These are phyloP conservation scores for Glyphotaelius pellucidus DNA, from an alignment of 2,888 invertebrate species.

Conservation along the genomic window DNA sequence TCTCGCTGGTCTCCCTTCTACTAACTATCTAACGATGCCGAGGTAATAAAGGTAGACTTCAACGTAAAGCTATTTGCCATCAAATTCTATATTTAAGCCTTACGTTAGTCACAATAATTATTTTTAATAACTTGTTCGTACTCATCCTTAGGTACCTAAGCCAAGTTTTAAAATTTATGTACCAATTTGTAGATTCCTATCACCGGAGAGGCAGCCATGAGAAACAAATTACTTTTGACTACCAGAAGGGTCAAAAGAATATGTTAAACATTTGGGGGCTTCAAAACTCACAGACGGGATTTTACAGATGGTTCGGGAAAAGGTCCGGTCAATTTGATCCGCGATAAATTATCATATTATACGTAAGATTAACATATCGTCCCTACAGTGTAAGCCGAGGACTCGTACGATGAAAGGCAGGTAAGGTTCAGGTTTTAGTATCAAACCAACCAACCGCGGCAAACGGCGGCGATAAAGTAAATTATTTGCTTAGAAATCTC, in stretches of 20 bases:
- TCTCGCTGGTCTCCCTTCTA: neutral
- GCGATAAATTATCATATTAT: constrained; percentile 57
- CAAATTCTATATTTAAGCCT: neutral
- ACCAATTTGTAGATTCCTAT: neutral
- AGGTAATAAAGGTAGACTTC: neutral
- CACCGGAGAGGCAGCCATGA: neutral
- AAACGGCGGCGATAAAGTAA: constrained; percentile 35
- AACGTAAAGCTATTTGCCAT: neutral
- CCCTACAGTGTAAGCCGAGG: constrained; percentile 41
- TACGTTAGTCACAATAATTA: neutral
- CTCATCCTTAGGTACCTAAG: neutral
- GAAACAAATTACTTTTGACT: constrained; percentile 17
- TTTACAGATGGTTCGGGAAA: constrained; percentile 20
- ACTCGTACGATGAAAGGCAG: constrained; percentile 30
- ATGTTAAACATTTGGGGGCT: constrained; percentile 17
- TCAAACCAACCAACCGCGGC: constrained; percentile 13
- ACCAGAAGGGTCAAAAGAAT: constrained; percentile 23
- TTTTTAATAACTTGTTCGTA: neutral
- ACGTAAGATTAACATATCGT: constrained; percentile 45
- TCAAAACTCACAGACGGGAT: neutral
- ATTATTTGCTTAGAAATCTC: constrained; percentile 34
- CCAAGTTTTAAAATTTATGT: neutral
- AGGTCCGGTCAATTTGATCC: constrained; percentile 46
- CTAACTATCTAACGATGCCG: neutral
- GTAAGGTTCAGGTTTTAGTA: constrained; percentile 49